Conservation (phyloP, 1,140 invertebrate genomes). For the Drosophila erecta region DNA sequence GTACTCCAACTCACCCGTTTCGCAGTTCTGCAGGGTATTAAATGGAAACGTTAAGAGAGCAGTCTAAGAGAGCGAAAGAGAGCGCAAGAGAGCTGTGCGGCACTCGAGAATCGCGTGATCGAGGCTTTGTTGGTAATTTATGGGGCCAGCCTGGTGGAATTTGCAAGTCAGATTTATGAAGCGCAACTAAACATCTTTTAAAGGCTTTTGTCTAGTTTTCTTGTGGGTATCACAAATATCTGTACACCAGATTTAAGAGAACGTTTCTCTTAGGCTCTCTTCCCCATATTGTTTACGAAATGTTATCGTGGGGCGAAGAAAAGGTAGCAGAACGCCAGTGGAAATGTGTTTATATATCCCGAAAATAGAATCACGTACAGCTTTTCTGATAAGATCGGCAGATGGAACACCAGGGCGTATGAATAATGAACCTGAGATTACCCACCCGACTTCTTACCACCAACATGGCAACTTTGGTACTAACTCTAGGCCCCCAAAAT, state of each 20-base stretch:
- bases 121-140: constrained; percentile 12
- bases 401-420: constrained; percentile 9
- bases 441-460: constrained; percentile 59
- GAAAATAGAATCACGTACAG: constrained; percentile 52
- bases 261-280: constrained; percentile 5
- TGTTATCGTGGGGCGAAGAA: constrained; percentile 9
- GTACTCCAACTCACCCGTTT: constrained; percentile 79
- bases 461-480: constrained; percentile 57
- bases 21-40: constrained; percentile 63
- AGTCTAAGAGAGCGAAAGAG: constrained; percentile 16
- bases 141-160: constrained; percentile 14
- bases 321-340: constrained; percentile 12
- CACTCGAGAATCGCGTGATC: constrained; percentile 47
- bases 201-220: too few relatives aligned
- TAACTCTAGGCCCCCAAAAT: constrained; percentile 32
- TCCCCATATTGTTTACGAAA: constrained; percentile 30
- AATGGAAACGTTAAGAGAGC: constrained; percentile 4
- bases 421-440: constrained; percentile 24
- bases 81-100: background rate
- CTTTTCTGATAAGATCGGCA: constrained; percentile 55
- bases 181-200: too few relatives aligned
- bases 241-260: too few relatives aligned
- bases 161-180: constrained; percentile 41
- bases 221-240: too few relatives aligned
- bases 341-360: constrained; percentile 25